A percentile compares a stretch with the other conserved stretches of the same genome.
Conservation (phyloP, 1,140 invertebrate genomes). For the Drosophila virilis region DNA sequence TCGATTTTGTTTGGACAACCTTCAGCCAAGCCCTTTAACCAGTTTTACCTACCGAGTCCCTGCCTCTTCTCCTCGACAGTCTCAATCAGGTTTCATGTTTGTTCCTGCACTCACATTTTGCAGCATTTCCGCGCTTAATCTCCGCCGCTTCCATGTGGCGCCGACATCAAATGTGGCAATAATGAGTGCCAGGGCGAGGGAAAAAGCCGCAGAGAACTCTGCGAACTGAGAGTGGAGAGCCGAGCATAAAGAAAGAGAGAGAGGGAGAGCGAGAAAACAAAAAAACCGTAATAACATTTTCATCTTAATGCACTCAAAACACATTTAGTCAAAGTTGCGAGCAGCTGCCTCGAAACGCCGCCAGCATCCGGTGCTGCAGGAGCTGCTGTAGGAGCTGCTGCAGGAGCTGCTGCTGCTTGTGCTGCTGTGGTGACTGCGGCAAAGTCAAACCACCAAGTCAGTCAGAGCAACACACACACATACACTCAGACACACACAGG, state of each 20-base stretch:
- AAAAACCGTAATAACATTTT: slow-evolving; percentile 69
- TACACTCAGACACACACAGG: background rate
- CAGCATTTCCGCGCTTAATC: slow-evolving; percentile 70
- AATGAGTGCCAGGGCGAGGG: slow-evolving; percentile 55
- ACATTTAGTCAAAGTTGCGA: slow-evolving; percentile 72
- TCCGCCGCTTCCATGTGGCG: slow-evolving; percentile 58
- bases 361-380: slow-evolving; percentile 37
- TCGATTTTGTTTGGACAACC: slow-evolving; percentile 44
- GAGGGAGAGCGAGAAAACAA: background rate
- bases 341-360: slow-evolving; percentile 66
- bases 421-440: slow-evolving; percentile 34
- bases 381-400: slow-evolving; percentile 1
- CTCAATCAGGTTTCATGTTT: slow-evolving; percentile 14
- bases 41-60: background rate
- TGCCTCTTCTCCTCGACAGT: background rate
- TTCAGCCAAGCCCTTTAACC: background rate
- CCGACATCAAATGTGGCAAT: slow-evolving; percentile 63
- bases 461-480: slow-evolving; percentile 8
- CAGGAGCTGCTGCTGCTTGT: slow-evolving; percentile 13
- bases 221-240: background rate
- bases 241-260: background rate
- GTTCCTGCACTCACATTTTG: slow-evolving; percentile 16
- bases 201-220: slow-evolving; percentile 3
- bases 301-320: slow-evolving; percentile 76
- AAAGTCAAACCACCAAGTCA: slow-evolving; percentile 43